Evolutionary conservation across 2,888 invertebrate genomes (phyloP).

Genomic region (Yponomeuta plumbellus): DNA sequence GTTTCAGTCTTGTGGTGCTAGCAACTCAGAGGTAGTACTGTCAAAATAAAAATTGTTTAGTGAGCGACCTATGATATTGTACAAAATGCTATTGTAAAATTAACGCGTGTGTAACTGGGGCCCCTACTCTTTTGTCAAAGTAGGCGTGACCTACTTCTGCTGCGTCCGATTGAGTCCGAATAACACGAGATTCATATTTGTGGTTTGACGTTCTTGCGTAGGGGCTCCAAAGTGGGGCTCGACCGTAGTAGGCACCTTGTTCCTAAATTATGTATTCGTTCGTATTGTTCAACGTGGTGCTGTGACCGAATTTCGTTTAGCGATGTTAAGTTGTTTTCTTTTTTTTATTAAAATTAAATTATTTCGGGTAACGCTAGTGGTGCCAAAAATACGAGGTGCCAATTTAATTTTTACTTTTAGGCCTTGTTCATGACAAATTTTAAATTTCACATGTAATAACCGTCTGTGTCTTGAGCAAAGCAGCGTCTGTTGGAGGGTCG

Average conservation of each 20-base stretch:
- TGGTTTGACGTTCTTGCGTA: neutral
- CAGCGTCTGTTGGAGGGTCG: neutral
- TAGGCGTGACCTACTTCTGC: neutral
- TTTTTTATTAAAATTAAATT: conserved; percentile 17
- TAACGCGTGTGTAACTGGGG: neutral
- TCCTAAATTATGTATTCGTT: conserved; percentile 36
- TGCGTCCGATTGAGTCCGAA: neutral
- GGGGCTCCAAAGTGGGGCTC: neutral
- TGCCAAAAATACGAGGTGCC: conserved; percentile 69
- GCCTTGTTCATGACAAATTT: conserved; percentile 1
- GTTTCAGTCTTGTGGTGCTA: conserved; percentile 50
- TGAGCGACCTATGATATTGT: neutral
- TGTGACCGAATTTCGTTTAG: conserved; percentile 39
- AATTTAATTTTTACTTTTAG: conserved; percentile 30
- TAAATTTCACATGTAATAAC: neutral
- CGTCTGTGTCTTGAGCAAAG: neutral
- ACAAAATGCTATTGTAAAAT: conserved; percentile 2
- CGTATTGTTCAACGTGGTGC: conserved; percentile 45
- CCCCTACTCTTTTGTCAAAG: neutral
- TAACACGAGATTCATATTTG: neutral
- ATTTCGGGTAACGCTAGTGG: conserved; percentile 51
- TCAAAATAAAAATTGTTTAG: neutral
- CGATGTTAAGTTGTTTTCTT: conserved; percentile 23
- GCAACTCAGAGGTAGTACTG: conserved; percentile 23
- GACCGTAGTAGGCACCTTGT: conserved; percentile 38